Evolutionary conservation across 1,140 invertebrate genomes (phyloP), one percentile per base, ranked within the genome.

Genomic region (Penaeus vannamei): DNA sequence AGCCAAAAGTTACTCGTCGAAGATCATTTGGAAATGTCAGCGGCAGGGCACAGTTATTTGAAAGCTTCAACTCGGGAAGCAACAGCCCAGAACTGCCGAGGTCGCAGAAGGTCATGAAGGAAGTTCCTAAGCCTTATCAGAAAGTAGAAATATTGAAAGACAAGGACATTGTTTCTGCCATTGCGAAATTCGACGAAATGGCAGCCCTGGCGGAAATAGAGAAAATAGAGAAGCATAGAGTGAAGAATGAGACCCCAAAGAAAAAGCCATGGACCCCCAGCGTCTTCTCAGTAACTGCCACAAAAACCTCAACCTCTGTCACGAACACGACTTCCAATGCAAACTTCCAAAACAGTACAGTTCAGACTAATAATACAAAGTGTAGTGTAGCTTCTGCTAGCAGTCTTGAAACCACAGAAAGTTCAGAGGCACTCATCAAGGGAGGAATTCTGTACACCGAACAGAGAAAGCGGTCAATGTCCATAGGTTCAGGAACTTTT

Each of bases 1-100:
- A 93, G 88, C 92, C 92, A 61, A 94, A 94, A 92, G 92, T 95
- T 36, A 95, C 94, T 90, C 95, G 95, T 91, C 95, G 94, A 90
- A 95, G 86, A 95, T 95, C 91, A 95, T 95, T 92, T 95, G 95
- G 95, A 95, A 95, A 91, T 94, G 95, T 92, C 95, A 95, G n/a
- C 91, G 95, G 89, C 94, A 95, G 5, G 95, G 95, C 92, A 91
- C 79, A 85, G 61, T 72, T 60, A 29, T 87, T 90, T 82, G 90
- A 90, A 61, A 81, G 84, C 20, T 29, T 90, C 62, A 84, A 69
- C 59, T 59, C 86, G 23, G 82, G 62, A 69, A 60, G 29, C 26
- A 89, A 26, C 22, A 93, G 59, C 91, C 92, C 23, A 92, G 88
- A 90, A 60, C 42, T 76, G 60, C 64, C 60, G 32, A 83, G 90